These are phyloP conservation scores for Schizopygopsis pylzovi DNA, from an alignment of 2,797 vertebrate species.

Conservation along the genomic window DNA sequence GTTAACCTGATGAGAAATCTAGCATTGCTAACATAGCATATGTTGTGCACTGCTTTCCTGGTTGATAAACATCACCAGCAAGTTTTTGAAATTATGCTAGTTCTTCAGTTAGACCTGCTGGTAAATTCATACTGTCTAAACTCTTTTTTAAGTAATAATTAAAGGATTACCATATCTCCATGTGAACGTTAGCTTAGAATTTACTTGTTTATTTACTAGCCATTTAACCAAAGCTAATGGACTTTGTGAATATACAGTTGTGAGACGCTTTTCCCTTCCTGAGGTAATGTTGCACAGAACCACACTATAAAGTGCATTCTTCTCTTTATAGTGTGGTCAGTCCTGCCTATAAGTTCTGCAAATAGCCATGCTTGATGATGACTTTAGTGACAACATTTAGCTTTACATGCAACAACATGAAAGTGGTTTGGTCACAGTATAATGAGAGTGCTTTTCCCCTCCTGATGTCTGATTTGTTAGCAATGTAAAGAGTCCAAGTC, in stretches of 20 bases:
- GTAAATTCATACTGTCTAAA: neutral
- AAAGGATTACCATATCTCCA: neutral
- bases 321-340: conserved; percentile 54
- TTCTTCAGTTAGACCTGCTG: neutral
- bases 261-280: neutral
- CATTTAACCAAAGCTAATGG: neutral
- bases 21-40: conserved; percentile 3
- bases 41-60: neutral
- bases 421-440: conserved; percentile 34
- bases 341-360: conserved; percentile 27
- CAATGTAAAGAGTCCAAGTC: conserved; percentile 7
- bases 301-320: conserved; percentile 38
- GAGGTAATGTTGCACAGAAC: conserved; percentile 18
- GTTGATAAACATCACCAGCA: neutral
- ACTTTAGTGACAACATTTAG: conserved; percentile 32
- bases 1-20: neutral
- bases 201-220: neutral
- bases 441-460: conserved; percentile 35
- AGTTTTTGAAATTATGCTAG: neutral
- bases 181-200: neutral
- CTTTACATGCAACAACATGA: conserved; percentile 35
- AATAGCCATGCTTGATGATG: conserved; percentile 40
- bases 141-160: neutral
- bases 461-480: conserved; percentile 12
- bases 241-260: conserved; percentile 6